A percentile compares a stretch with the other conserved stretches of the same genome.
Conservation (phyloP, 2,888 invertebrate genomes). For the Eupeodes latifasciatus region DNA sequence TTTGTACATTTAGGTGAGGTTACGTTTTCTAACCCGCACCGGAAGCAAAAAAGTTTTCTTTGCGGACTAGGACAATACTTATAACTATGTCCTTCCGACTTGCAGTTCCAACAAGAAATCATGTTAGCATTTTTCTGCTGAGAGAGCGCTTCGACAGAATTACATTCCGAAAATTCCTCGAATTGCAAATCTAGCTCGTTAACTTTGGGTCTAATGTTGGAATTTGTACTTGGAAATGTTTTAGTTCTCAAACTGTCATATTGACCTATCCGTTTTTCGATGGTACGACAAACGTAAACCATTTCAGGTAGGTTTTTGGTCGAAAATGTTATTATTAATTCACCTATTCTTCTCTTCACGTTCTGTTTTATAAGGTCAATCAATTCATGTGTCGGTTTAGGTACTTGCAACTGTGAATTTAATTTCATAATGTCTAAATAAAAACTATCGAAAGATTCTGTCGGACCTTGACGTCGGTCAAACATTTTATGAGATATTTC, state of each 20-base stretch:
- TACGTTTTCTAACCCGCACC: not conserved
- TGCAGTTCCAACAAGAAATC: not conserved
- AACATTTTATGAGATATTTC: too few relatives aligned
- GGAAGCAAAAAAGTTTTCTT: constrained; percentile 1
- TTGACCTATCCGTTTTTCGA: not conserved
- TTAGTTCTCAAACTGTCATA: not conserved
- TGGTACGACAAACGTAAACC: constrained; percentile 7
- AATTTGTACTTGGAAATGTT: not conserved
- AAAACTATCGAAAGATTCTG: too few relatives aligned
- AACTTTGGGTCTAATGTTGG: not conserved
- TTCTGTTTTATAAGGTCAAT: constrained; percentile 11
- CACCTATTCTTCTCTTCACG: not conserved
- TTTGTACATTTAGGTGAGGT: constrained; percentile 6
- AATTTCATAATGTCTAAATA: too few relatives aligned
- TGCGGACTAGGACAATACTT: not conserved
- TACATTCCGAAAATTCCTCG: not conserved
- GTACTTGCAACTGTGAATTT: too few relatives aligned
- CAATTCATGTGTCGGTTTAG: not conserved
- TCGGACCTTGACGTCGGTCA: too few relatives aligned
- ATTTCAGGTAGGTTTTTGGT: not conserved
- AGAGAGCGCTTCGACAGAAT: not conserved
- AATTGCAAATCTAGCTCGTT: not conserved
- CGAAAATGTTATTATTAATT: not conserved
- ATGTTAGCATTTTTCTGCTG: not conserved
- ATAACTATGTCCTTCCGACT: not conserved